phyloP scores from a whole-genome alignment of 2,797 vertebrate genomes.

The Coregonus sp. region DNA sequence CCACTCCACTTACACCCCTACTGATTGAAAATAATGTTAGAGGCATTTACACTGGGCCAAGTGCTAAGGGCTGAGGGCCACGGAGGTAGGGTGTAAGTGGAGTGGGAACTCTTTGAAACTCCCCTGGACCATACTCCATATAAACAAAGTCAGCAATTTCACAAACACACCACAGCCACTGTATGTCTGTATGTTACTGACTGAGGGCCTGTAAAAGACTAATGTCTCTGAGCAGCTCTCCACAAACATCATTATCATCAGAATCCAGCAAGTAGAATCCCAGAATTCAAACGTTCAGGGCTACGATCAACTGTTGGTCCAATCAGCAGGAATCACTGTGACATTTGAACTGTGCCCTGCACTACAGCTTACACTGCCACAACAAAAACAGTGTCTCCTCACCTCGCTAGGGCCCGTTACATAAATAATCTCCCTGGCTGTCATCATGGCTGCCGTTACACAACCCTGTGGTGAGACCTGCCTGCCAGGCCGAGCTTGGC shows the following conservation, averaged over 20 bases:
- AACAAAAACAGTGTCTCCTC: slow-evolving; percentile 45
- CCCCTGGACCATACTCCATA: slow-evolving; percentile 42
- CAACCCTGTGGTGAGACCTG: slow-evolving; percentile 33
- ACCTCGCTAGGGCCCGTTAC: slow-evolving; percentile 38
- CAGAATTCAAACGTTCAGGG: slow-evolving; percentile 67
- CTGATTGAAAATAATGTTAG: too few relatives aligned
- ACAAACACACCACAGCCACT: slow-evolving; percentile 33
- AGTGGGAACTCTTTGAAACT: slow-evolving; percentile 60
- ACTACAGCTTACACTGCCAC: slow-evolving; percentile 42
- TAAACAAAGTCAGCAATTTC: slow-evolving; percentile 44
- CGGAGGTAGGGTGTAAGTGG: slow-evolving; percentile 56
- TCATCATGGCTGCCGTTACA: slow-evolving; percentile 35
- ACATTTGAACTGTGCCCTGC: slow-evolving; percentile 51
- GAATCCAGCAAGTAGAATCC: slow-evolving; percentile 42
- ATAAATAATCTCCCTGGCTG: slow-evolving; percentile 56
- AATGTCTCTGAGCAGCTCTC: slow-evolving; percentile 46
- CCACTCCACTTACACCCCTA: too few relatives aligned
- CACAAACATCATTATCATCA: slow-evolving; percentile 48
- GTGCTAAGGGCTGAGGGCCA: slow-evolving; percentile 3
- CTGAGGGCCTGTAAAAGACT: slow-evolving; percentile 30
- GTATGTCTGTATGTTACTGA: neutral
- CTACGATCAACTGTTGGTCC: slow-evolving; percentile 52
- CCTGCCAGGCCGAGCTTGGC: slow-evolving; percentile 2
- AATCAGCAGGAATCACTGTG: slow-evolving; percentile 36
- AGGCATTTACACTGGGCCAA: too few relatives aligned